Evolutionary conservation across 2,113 vertebrate species (phyloP).

Genomic region (Alligator sinensis): DNA sequence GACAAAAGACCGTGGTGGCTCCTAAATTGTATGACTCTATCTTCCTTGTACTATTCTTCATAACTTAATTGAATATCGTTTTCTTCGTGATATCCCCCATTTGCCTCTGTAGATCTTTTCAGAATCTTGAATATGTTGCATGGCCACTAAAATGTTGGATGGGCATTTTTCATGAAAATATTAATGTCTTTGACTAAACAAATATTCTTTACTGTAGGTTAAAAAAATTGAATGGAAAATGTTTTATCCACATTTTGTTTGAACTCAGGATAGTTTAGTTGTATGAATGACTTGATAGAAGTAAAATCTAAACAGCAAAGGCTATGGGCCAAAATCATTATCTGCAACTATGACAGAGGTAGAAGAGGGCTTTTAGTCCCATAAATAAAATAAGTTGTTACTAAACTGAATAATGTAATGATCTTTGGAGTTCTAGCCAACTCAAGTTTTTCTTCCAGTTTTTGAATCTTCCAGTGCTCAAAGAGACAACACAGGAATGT

Average conservation of each 20-base stretch:
- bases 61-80: too few relatives aligned
- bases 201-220: neutral
- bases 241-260: neutral
- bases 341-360: neutral
- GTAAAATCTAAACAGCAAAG: neutral
- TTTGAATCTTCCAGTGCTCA: neutral
- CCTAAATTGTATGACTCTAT: too few relatives aligned
- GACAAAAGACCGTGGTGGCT: too few relatives aligned
- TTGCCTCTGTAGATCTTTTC: too few relatives aligned
- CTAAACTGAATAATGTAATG: neutral
- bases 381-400: neutral
- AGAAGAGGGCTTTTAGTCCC: neutral
- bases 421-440: neutral
- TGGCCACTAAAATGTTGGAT: too few relatives aligned
- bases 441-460: neutral
- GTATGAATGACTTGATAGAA: neutral
- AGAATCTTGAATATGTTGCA: too few relatives aligned
- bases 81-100: too few relatives aligned
- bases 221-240: neutral
- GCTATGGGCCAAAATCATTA: neutral
- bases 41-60: too few relatives aligned
- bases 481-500: neutral
- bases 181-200: neutral
- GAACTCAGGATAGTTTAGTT: neutral
- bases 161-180: too few relatives aligned